These are phyloP conservation scores for Homarus americanus DNA, from an alignment of 1,140 invertebrate species.

Conservation along the genomic window DNA sequence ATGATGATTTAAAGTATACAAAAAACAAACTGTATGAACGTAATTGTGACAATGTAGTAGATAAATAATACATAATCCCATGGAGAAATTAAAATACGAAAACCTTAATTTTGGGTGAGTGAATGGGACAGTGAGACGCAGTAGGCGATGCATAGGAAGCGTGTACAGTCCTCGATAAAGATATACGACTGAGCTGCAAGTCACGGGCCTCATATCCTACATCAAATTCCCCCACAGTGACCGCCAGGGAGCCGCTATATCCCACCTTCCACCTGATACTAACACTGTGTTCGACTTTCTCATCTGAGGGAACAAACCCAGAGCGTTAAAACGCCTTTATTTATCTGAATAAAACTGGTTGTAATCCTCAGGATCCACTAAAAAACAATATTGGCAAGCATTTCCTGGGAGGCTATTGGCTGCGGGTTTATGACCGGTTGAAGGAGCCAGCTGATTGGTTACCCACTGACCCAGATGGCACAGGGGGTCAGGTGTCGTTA, in stretches of 20 bases:
- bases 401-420: slow-evolving; percentile 6
- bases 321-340: not conserved
- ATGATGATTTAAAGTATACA: no score
- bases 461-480: slow-evolving; percentile 42
- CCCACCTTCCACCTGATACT: no score
- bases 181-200: no score
- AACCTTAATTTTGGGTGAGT: no score
- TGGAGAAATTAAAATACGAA: no score
- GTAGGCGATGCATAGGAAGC: no score
- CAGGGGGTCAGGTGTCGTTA: not conserved
- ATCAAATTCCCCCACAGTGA: not conserved
- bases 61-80: no score
- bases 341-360: not conserved
- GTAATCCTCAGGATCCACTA: not conserved
- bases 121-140: no score
- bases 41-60: no score
- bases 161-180: no score
- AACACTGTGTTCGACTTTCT: not conserved
- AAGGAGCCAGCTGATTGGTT: not conserved
- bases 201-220: not conserved
- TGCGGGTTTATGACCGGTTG: slow-evolving; percentile 16
- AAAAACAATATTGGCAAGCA: not conserved
- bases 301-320: not conserved
- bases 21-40: no score
- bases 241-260: no score